Evolutionary conservation across 2,113 vertebrate genomes (phyloP).

Genomic region (Symphodus melops): DNA sequence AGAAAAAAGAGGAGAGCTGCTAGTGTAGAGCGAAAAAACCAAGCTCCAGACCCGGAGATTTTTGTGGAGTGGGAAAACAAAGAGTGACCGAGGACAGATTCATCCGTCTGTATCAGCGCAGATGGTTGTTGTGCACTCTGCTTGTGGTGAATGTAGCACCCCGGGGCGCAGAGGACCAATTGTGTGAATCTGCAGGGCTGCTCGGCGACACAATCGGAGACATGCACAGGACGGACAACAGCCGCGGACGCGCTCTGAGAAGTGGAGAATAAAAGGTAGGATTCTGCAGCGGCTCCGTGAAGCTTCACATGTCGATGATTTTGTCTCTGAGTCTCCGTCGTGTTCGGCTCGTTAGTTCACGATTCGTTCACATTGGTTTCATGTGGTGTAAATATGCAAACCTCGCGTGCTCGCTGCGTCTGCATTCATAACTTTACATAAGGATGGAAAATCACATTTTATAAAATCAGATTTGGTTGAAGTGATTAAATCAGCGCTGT

Average conservation of each 20-base stretch:
- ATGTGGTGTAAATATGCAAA: slow-evolving; percentile 38
- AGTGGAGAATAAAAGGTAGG: slow-evolving; percentile 71
- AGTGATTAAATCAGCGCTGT: slow-evolving; percentile 10
- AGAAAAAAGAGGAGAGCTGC: slow-evolving; percentile 80
- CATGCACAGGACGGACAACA: slow-evolving; percentile 72
- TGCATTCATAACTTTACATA: slow-evolving; percentile 57
- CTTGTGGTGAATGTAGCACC: slow-evolving; percentile 66
- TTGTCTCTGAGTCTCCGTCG: background rate
- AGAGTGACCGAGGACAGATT: slow-evolving; percentile 9
- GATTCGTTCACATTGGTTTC: slow-evolving; percentile 3
- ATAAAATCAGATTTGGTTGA: background rate
- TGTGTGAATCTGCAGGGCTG: slow-evolving; percentile 75
- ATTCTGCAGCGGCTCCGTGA: background rate
- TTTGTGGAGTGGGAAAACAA: slow-evolving; percentile 42
- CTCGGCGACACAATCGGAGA: slow-evolving; percentile 72
- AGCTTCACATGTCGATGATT: background rate
- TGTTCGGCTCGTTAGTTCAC: slow-evolving; percentile 7
- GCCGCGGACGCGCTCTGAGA: slow-evolving; percentile 66
- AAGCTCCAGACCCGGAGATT: slow-evolving; percentile 51
- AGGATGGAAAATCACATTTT: background rate
- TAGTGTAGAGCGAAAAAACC: slow-evolving; percentile 62
- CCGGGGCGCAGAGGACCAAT: slow-evolving; percentile 71
- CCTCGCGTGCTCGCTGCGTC: slow-evolving; percentile 25
- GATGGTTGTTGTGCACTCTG: slow-evolving; percentile 54
- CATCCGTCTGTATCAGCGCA: slow-evolving; percentile 29